These are phyloP conservation scores for Dynastes grantii DNA, from an alignment of 2,888 invertebrate genomes.

Conservation along the genomic window DNA sequence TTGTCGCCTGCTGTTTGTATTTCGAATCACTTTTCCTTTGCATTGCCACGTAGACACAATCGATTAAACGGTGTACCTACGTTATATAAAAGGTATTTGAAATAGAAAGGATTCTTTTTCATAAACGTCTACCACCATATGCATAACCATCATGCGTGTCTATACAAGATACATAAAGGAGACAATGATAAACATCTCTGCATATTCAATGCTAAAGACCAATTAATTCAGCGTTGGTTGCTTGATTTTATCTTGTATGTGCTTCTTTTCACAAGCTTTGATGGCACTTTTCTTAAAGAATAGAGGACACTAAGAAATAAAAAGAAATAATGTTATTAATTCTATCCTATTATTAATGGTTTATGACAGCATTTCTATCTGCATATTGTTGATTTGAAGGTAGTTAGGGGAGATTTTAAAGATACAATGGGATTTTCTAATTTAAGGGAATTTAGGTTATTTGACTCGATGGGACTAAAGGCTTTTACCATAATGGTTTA, in stretches of 20 bases:
- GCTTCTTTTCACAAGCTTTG: neutral
- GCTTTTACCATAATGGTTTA: no score
- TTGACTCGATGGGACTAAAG: no score
- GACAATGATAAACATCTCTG: neutral
- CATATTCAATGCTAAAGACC: conserved; percentile 8
- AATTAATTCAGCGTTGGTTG: conserved; percentile 18
- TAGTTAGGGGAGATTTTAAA: no score
- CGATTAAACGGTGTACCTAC: conserved; percentile 6
- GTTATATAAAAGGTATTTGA: neutral
- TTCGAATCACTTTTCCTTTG: conserved; percentile 29
- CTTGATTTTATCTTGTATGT: conserved; percentile 18
- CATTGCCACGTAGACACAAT: neutral
- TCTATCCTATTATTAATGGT: no score
- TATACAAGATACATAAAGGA: neutral
- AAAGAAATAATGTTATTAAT: no score
- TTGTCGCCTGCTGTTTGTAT: conserved; percentile 28
- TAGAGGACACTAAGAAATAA: no score
- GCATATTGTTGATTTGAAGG: no score
- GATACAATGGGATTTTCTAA: no score
- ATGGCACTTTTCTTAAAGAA: no score
- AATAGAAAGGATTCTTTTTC: neutral
- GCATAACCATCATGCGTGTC: neutral
- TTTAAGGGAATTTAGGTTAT: no score
- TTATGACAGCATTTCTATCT: no score
- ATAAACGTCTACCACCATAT: neutral